phyloP scores from a whole-genome alignment of 2,797 vertebrate species.

The Parauchenoglanis punctatus region DNA sequence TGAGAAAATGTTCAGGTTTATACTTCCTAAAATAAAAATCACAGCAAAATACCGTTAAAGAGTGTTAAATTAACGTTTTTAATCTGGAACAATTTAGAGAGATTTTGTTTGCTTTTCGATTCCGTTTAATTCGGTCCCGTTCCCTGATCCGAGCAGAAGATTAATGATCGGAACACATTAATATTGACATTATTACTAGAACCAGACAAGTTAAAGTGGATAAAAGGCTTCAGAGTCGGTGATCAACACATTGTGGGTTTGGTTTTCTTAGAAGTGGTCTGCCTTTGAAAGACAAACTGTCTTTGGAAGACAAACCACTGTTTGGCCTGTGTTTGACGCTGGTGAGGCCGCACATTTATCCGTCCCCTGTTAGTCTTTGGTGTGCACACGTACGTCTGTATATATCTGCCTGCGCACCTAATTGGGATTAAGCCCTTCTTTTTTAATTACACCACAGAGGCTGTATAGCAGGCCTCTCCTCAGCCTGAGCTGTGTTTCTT shows the following conservation, averaged over 20 bases:
- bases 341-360: conserved; percentile 1
- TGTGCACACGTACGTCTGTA: background rate
- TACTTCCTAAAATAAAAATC: background rate
- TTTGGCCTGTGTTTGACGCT: background rate
- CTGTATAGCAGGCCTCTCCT: background rate
- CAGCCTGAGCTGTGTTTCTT: background rate
- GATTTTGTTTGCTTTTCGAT: background rate
- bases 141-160: background rate
- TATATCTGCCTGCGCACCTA: background rate
- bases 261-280: conserved; percentile 38
- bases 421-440: conserved; percentile 1
- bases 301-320: conserved; percentile 32
- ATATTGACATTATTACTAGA: background rate
- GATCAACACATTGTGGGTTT: conserved; percentile 19
- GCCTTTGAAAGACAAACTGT: conserved; percentile 14
- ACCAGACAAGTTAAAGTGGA: conserved; percentile 8
- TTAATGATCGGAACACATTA: background rate
- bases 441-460: background rate
- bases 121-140: background rate
- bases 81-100: background rate
- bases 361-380: conserved; percentile 1
- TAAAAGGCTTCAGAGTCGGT: conserved; percentile 7
- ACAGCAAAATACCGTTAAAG: background rate
- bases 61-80: background rate
- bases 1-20: background rate